These are phyloP conservation scores for Heliconius erato DNA, from an alignment of 2,888 invertebrate genomes.

Conservation along the genomic window DNA sequence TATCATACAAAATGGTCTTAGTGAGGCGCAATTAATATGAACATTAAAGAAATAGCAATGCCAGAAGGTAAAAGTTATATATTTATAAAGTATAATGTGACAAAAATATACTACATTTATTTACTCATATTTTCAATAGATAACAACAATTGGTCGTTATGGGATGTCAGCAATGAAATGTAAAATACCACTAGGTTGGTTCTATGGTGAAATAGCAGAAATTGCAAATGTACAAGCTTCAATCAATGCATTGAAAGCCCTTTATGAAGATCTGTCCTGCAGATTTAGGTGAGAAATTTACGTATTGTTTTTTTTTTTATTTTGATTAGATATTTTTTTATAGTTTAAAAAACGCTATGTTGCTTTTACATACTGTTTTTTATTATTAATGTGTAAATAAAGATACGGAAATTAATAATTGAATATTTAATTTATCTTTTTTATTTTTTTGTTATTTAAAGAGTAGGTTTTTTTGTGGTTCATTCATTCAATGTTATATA, in stretches of 20 bases:
- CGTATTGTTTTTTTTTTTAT: background rate
- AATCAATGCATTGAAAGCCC: constrained; percentile 74
- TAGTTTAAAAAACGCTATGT: no score
- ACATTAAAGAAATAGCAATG: background rate
- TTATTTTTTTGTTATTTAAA: no score
- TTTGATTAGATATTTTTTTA: no score
- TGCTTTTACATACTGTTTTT: no score
- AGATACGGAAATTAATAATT: no score
- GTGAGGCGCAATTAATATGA: background rate
- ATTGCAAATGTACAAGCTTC: constrained; percentile 87
- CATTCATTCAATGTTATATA: no score
- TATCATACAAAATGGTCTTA: no score
- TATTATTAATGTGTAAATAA: no score
- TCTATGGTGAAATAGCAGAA: constrained; percentile 95
- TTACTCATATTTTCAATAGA: constrained; percentile 79
- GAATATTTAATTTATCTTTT: no score
- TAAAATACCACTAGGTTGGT: constrained; percentile 96
- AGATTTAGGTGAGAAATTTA: constrained; percentile 69
- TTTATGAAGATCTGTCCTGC: constrained; percentile 80
- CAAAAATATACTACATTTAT: no score
- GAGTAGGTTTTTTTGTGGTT: no score
- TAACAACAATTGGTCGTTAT: constrained; percentile 95
- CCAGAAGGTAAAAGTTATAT: background rate
- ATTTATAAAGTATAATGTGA: no score
- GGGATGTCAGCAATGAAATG: constrained; percentile 96